Evolutionary conservation across 2,888 invertebrate species (phyloP), one percentile per base, ranked within the genome.

Genomic region (Scelioninae gen. 1): DNA sequence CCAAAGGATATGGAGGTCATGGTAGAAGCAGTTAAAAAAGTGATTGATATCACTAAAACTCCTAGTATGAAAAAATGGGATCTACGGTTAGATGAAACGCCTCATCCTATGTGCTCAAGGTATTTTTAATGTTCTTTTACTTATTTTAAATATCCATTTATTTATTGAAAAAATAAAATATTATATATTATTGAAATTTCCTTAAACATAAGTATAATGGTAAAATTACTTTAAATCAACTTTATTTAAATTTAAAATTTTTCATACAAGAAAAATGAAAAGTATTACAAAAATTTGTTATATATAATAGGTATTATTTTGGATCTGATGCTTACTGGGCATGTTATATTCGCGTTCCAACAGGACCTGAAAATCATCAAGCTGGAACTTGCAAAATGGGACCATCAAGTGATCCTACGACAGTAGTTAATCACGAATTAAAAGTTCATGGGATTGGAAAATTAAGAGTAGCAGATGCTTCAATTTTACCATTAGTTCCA

Each of bases 401-500:
- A 5, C 93, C 93, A 0, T 68, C 84, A 9, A 83, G 85, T 13
- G 94, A 94, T 86, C 90, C 92, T 0, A 92, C 92, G 49, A 93
- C 94, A 0, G 95, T 95, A 0, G 94, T 95, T 0, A 94, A 95
- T 87, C 90, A 93, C 11, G 93, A 95, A 86, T 91, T 96, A 5
- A 93, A 93, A 85, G 95, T 95, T 5, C 93, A 94, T 79, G 95
- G 95, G 0, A 91, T 96, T 5, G 89, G 92, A 15, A 94, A 94
- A 69, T 90, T 96, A 31, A 92, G 96, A 77, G 95, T 96, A 0
- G 95, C 94, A 5, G 96, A 96, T 87, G 95, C 95, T 31, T 95
- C 95, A 80, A 93, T 96, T 16, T 95, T 96, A 89, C 96, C 96
- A 0, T 92, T 93, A 63, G 93, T 95, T 7, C 93, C 95, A 51